Evolutionary conservation across 2,888 invertebrate genomes (phyloP), one percentile per base, ranked within the genome.

Genomic region (Tuberolachnus salignus): DNA sequence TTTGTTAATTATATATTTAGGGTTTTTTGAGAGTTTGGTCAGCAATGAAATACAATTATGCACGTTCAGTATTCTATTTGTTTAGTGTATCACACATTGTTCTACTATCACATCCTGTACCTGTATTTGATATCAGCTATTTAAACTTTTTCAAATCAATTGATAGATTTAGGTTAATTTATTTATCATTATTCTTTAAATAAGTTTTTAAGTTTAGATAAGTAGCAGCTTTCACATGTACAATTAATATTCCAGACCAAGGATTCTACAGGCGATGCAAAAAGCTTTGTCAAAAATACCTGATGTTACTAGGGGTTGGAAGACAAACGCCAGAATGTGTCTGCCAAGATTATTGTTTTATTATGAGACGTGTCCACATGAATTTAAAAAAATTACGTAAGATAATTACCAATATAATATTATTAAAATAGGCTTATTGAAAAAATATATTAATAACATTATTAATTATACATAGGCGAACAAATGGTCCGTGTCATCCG

Each of bases 281-380:
- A 85, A 86, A 14, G 84, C 90, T 53, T 86, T 78, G 21, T 78
- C 88, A 4, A 86, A 87, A 55, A 85, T 92, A 11, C 89, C 91
- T 2, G 89, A 90, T 71, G 90, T 91, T 63, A 59, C 78, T 4
- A 42, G 49, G 21, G 59, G 11, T 42, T 94, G 94, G 94, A 86
- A 90, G 78, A 85, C 88, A 1, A 91, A 92, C 83, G 92, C 92
- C 0, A 89, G 98, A 53, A 88, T 92, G 0, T 96, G 96, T 84
- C 92, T 95, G 53, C 98, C 98, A 0, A 88, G 97, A 3, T 89
- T 98, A 51, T 87, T 98, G 26, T 97, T 98, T 86, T 91, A 94
- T 83, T 97, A 97, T 86, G 92, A 94, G 83, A 89, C 91, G 21
- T 91, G 91, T 55, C 91, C 92, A 0, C 85, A 89, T 81, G 87